A percentile compares a stretch with the other conserved stretches of the same genome.
These are phyloP conservation scores for Spilogale gracilis DNA, from an alignment of 2,113 vertebrate species.

Conservation along the genomic window DNA sequence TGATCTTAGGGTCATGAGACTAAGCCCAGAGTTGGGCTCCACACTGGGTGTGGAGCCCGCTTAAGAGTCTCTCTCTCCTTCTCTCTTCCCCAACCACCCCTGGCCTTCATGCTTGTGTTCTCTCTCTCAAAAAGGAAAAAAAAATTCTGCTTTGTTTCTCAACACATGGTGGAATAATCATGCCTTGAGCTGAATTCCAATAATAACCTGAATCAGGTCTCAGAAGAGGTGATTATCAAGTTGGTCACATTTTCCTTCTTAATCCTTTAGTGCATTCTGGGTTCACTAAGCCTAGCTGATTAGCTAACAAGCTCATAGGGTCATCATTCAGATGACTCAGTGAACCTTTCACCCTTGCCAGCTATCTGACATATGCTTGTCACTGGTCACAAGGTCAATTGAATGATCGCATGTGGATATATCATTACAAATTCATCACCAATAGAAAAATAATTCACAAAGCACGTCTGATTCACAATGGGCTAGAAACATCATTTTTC, in stretches of 20 bases:
- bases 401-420: background rate
- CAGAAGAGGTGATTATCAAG: background rate
- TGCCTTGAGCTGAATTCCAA: background rate
- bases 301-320: background rate
- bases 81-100: background rate
- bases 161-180: background rate
- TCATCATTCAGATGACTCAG: background rate
- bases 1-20: background rate
- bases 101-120: background rate
- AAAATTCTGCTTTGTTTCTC: slow-evolving; percentile 7
- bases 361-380: background rate
- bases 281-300: background rate
- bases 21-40: background rate
- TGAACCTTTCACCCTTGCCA: background rate
- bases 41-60: background rate
- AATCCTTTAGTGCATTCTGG: background rate
- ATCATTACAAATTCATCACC: slow-evolving; percentile 11
- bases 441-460: slow-evolving; percentile 61
- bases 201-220: background rate
- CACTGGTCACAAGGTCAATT: background rate
- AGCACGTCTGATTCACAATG: slow-evolving; percentile 8
- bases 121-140: background rate
- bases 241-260: background rate
- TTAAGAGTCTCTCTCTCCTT: background rate
- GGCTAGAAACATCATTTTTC: background rate